Evolutionary conservation across 2,888 invertebrate genomes (phyloP).

Genomic region (Creontiades dilutus): DNA sequence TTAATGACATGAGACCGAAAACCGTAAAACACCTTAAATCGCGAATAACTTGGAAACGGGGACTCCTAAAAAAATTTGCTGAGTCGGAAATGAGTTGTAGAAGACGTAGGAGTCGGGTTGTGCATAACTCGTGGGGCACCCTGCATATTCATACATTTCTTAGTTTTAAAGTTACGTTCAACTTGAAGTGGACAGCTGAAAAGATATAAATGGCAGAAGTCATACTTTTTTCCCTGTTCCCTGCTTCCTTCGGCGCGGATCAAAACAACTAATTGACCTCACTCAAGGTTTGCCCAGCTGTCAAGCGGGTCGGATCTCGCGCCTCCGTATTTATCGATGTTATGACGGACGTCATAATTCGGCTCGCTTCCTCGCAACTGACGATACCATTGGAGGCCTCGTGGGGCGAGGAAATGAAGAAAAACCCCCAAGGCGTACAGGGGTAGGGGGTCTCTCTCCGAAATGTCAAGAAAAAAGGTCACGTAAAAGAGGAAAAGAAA

Average conservation of each 20-base stretch:
- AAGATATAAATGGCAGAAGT: neutral
- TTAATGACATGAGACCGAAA: too few species aligned
- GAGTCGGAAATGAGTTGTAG: too few species aligned
- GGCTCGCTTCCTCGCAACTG: neutral
- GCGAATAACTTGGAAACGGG: too few species aligned
- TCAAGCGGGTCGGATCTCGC: slow-evolving; percentile 40
- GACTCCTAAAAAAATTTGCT: too few species aligned
- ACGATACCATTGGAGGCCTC: neutral
- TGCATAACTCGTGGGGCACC: too few species aligned
- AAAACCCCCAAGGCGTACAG: neutral
- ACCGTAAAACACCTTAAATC: too few species aligned
- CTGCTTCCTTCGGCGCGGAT: neutral
- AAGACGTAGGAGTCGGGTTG: too few species aligned
- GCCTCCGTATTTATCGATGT: slow-evolving; percentile 68
- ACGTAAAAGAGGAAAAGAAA: slow-evolving; percentile 12
- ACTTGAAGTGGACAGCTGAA: neutral
- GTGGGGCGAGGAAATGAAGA: neutral
- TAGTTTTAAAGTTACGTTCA: too few species aligned
- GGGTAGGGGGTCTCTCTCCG: neutral
- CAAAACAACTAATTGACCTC: slow-evolving; percentile 19
- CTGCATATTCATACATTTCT: too few species aligned
- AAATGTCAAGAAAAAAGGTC: slow-evolving; percentile 1
- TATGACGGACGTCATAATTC: slow-evolving; percentile 67
- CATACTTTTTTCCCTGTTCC: slow-evolving; percentile 27
- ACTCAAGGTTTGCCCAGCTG: neutral